A percentile compares a stretch with the other conserved stretches of the same genome.
These are phyloP conservation scores for Globicephala melas DNA, from an alignment of 2,113 vertebrate genomes.

Conservation along the genomic window DNA sequence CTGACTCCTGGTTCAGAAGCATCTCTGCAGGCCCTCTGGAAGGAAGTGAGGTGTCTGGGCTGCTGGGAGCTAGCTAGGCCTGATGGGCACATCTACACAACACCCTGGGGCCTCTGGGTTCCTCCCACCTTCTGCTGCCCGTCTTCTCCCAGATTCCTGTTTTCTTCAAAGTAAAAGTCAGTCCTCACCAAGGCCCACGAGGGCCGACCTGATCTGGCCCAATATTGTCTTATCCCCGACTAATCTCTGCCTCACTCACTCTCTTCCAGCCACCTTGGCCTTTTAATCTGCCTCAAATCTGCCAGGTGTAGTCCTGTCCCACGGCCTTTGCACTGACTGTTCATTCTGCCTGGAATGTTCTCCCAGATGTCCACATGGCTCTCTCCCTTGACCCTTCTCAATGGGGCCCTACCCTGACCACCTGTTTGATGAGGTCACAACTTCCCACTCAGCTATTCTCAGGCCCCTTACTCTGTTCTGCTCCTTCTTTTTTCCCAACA, in stretches of 20 bases:
- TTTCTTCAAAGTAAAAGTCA: neutral
- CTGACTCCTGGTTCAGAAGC: neutral
- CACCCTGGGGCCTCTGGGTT: accelerated
- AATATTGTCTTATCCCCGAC: neutral
- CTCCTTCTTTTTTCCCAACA: neutral
- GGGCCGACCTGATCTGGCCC: neutral
- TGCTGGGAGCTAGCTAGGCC: neutral
- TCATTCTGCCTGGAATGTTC: neutral
- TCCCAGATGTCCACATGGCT: neutral
- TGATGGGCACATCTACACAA: neutral
- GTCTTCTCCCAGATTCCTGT: neutral
- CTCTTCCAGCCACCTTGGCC: neutral
- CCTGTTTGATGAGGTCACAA: neutral
- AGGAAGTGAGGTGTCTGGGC: neutral
- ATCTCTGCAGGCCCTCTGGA: neutral
- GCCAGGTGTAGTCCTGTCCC: neutral
- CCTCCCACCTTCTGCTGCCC: neutral
- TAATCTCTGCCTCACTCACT: accelerated
- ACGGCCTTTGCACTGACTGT: neutral
- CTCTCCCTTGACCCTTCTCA: neutral
- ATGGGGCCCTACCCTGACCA: neutral
- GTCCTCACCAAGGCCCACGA: accelerated
- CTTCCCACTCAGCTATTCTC: neutral
- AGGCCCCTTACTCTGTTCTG: neutral
- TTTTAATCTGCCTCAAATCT: neutral